Evolutionary conservation across 2,797 vertebrate genomes (phyloP), one percentile per base, ranked within the genome.

Genomic region (Dicrostonyx torquatus): DNA sequence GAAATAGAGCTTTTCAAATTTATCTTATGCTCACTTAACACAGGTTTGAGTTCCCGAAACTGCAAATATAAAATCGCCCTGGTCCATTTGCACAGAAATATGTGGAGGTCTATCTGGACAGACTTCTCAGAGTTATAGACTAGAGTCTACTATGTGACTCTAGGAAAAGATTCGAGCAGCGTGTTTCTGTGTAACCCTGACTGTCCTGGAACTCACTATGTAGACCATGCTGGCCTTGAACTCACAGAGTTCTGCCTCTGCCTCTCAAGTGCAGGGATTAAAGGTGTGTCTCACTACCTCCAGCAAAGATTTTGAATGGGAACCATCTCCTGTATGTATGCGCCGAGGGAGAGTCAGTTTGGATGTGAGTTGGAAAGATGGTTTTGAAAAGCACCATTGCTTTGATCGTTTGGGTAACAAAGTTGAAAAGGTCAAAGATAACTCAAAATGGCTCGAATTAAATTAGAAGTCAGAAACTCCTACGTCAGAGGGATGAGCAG

Each of bases 41-140:
- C 2, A 4, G 73, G 58, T 77, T 68, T 80, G 66, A 10, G 53
- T 40, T 84, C 37, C 68, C 76, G 5, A n/a, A 8, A 40, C 5
- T 72, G 22, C 29, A 87, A 70, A 89, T 76, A 76, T 64, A 20
- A 90, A n/a, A n/a, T n/a, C n/a, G n/a, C 45, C 78, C 72, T 34
- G 40, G n/a, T 20, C 62, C 26, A 60, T 84, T 90, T 78, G 31
- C 68, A 77, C 31, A 84, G 68, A 34, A 55, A 43, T 37, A 29
- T 83, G 45, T 55, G 55, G 82, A 85, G 50, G 2, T 31, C 75
- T 48, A n/a, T 68, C 72, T 84, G 68, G 60, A 93, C 40, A 58
- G 82, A 77, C 14, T 89, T 53, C 62, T 84, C 66, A 58, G 73
- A 75, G 58, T 76, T 94, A 72, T 45, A 70, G 75, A 94, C 26